Conservation (phyloP, 1,140 invertebrate species). For the Bombus haemorrhoidalis region DNA sequence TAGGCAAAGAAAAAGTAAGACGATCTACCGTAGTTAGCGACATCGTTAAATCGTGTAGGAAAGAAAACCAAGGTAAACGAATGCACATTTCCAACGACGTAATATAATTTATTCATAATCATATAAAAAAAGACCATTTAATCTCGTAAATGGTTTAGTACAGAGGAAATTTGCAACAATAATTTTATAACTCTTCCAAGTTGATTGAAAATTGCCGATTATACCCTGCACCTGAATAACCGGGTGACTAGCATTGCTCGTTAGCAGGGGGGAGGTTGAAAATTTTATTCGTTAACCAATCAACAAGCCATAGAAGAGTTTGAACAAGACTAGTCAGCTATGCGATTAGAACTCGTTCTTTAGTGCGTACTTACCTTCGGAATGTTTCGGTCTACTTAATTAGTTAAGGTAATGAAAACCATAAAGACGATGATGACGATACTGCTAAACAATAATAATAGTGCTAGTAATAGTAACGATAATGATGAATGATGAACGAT, state of each 20-base stretch:
- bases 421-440: background rate
- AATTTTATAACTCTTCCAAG: slow-evolving; percentile 52
- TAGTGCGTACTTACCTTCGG: slow-evolving; percentile 41
- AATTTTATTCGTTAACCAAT: slow-evolving; percentile 12
- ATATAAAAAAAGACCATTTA: slow-evolving; percentile 76
- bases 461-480: background rate
- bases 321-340: slow-evolving; percentile 2
- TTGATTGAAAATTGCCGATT: slow-evolving; percentile 46
- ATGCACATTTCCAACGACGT: slow-evolving; percentile 67
- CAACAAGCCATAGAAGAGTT: slow-evolving; percentile 31
- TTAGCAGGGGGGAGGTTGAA: slow-evolving; percentile 34
- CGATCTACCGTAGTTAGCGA: background rate
- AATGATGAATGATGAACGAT: background rate
- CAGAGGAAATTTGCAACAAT: slow-evolving; percentile 70
- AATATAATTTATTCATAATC: slow-evolving; percentile 79
- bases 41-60: background rate
- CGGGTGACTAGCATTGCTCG: slow-evolving; percentile 54
- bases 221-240: slow-evolving; percentile 63
- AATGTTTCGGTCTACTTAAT: slow-evolving; percentile 60
- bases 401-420: slow-evolving; percentile 32
- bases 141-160: slow-evolving; percentile 68
- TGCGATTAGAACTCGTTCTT: background rate
- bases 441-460: background rate
- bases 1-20: too few species aligned
- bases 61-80: background rate